Base-by-base conservation (phyloP, 2,797 vertebrate species). In the Octomys mimax region DNA sequence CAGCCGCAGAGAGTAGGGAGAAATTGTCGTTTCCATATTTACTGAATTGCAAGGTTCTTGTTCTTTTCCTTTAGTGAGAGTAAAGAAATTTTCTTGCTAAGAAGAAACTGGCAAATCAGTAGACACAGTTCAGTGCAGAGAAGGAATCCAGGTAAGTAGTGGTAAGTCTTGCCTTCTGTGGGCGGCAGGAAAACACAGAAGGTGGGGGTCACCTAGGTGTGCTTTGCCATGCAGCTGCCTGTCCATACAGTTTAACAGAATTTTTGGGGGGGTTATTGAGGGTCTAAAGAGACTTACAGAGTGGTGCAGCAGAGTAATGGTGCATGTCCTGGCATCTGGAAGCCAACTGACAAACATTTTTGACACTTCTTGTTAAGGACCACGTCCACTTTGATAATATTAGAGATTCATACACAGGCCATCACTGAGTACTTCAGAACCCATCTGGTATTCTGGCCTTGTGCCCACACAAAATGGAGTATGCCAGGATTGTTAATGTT, bases 361-460 rank as follows among this genome's bases (percentile, higher is more conserved):
- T 94, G 94, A 97, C 96, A 96, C n/a, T 95, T 95, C 87, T 95
- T 93, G 70, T 87, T 96, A 95, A 71, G 79, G 12, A 87, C 73
- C 97, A 79, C 79, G 95, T 95, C 95, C 75, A 57, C 75, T 97
- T 97, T 95, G 94, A 98, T 84, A 96, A 93, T 96, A 75, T 95
- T 89, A 97, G 94, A 95, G 91, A 86, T 97, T 97, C 89, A 80
- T 87, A 84, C 26, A 59, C 31, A 87, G 96, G 78, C 26, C 83
- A 89, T 96, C 96, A 97, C 90, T 96, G 97, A 98, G 94, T 91
- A 73, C 95, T 88, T 97, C 97, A 91, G 95, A 94, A 83, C 39
- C 98, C 98, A 98, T 98, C 98, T 98, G 98, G 97, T 96, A 78
- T 54, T 33, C 86, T 98, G 98, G 98, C 97, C 91, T 95, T 33